phyloP scores from a whole-genome alignment of 2,888 invertebrate genomes.

The Petrolisthes manimaculis region DNA sequence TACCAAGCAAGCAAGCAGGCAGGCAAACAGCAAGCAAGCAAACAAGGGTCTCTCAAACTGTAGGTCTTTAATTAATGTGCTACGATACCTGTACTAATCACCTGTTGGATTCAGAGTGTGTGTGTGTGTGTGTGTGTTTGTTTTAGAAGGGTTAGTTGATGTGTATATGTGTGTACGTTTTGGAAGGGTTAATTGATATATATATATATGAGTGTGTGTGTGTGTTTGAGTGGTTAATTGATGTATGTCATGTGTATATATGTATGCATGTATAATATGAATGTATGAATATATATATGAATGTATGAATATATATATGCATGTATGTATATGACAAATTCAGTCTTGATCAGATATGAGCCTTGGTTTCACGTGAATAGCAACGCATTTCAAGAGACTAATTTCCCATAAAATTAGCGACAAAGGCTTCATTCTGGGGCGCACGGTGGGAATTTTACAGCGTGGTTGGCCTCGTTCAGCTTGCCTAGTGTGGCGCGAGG shows the following conservation, averaged over 20 bases:
- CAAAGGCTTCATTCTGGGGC: constrained; percentile 62
- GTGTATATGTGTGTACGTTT: no score
- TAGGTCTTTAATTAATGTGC: not conserved
- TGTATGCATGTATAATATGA: no score
- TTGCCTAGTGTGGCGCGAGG: constrained; percentile 51
- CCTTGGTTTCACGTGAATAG: constrained; percentile 64
- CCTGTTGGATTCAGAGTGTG: not conserved
- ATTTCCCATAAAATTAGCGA: constrained; percentile 66
- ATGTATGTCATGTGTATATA: no score
- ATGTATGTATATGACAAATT: constrained; percentile 47
- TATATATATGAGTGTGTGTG: no score
- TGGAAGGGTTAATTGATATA: no score
- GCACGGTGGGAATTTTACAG: constrained; percentile 63
- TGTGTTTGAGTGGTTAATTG: no score
- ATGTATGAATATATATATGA: no score
- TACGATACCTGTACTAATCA: not conserved
- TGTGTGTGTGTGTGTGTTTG: not conserved
- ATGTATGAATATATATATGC: no score
- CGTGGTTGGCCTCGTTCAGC: constrained; percentile 54
- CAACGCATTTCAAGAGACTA: constrained; percentile 60
- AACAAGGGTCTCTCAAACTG: not conserved
- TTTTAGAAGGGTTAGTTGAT: no score
- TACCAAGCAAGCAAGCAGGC: no score
- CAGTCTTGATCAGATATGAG: constrained; percentile 62
- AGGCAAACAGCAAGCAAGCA: not conserved